Conservation (phyloP, 2,113 vertebrate species). For the Corythornis madagascariensis region DNA sequence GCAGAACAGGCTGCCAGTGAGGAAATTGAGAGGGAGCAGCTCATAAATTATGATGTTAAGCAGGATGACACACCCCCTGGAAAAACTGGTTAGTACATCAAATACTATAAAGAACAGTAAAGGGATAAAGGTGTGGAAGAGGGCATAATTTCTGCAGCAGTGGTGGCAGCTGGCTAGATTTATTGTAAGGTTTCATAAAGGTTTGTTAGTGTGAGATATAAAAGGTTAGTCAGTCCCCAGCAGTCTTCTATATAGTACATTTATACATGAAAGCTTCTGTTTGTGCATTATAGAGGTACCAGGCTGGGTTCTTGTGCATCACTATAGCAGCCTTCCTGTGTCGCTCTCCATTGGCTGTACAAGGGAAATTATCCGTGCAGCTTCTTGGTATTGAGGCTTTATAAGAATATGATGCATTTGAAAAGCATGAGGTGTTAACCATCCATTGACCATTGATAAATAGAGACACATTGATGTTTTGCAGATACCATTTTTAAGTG, state of each 20-base stretch:
- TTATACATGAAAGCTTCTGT: not conserved
- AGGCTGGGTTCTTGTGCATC: not conserved
- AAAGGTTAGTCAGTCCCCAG: not conserved
- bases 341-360: not conserved
- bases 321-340: not conserved
- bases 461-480: not conserved
- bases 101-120: not conserved
- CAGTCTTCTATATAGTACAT: too few relatives aligned
- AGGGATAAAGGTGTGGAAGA: not conserved
- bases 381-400: not conserved
- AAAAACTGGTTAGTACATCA: conserved; percentile 51
- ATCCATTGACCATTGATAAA: not conserved
- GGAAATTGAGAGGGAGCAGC: conserved; percentile 70
- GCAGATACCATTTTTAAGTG: not conserved
- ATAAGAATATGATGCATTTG: not conserved
- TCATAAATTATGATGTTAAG: conserved; percentile 39
- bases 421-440: not conserved
- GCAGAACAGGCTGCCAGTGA: conserved; percentile 37
- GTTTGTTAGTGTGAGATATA: not conserved
- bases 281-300: not conserved
- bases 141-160: not conserved
- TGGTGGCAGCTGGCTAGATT: not conserved
- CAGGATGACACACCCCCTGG: not conserved
- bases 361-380: not conserved
- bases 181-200: not conserved